Evolutionary conservation across 2,113 vertebrate genomes (phyloP), one percentile per base, ranked within the genome.

Genomic region (Hoplias malabaricus): DNA sequence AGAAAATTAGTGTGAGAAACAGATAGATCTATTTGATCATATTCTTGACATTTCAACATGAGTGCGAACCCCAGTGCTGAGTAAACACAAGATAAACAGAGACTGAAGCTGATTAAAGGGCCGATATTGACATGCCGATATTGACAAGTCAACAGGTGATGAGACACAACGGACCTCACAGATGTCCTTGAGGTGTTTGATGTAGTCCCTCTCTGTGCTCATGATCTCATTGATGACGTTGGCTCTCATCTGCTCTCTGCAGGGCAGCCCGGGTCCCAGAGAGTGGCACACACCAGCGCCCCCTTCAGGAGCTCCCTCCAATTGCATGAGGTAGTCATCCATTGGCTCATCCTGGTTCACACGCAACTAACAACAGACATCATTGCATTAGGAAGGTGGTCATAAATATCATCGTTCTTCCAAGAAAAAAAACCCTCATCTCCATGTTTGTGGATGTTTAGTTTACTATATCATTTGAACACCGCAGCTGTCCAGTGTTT

Each of bases 161-260:
- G 33, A 77, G 25, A 42, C 14, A 34, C 1, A 36, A 65, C 90
- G 90, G 83, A 99, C 96, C 96, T 99, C 96, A 82, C 96, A 98
- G 75, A 99, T 98, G 89, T 99, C 96, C 23, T 96, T 95, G 80
- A 99, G 91, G 75, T 99, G 97, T 86, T 97, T 97, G 89, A 98
- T 98, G 90, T 99, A 99, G 89, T 97, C 96, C 27, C 93, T 91
- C 87, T 99, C 98, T 0, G 96, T 99, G 91, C 94, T 96, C 88
- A 99, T 95, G 86, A 99, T 98, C 89, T 99, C 97, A 1, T 96
- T 97, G 88, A 98, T 96, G 80, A 99, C 96, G 0, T 98, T 98
- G 85, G 96, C 94, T 77, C 96, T 95, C 97, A 98, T 99, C 83
- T 96, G 96, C 76, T 98, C 96, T 84, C 95, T 96, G 87, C 93